Evolutionary conservation across 2,113 vertebrate genomes (phyloP), one percentile per base, ranked within the genome.

Genomic region (Corapipo altera): DNA sequence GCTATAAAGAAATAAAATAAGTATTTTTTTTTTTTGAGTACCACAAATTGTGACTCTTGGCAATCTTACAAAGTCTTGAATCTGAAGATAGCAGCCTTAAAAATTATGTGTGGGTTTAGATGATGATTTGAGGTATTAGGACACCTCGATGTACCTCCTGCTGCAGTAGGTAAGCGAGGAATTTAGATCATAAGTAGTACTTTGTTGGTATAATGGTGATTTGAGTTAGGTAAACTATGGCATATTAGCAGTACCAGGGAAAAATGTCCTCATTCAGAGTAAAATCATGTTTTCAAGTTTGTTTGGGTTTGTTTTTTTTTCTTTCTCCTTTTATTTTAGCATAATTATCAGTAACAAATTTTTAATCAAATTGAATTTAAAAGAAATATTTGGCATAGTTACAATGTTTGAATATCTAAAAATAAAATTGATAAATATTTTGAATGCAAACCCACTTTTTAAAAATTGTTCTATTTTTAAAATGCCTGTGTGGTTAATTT

Each of bases 291-390:
- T 61, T 84, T 61, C 69, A 52, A 6, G 3, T n/a, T 55, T 67
- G 8, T 62, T 39, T 64, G 11, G 7, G 3, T 32, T 61, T n/a
- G 1, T 26, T 39, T 41, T 35, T 52, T 5, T 19, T 17, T 4
- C 0, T 21, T 20, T 41, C 30, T 27, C 4, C 6, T 18, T 24
- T 43, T 64, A 3, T 69, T 43, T 16, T 7, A 3, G 1, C 4
- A 7, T 24, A 37, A 37, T 15, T 1, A 51, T 65, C 12, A 57
- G 33, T 28, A 84, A 43, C 49, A 35, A n/a, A 18, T 21, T 85
- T 0, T 30, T 35, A 35, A 44, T 30, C 26, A 39, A 41, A 54
- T 7, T 32, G 0, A 72, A 33, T 66, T 35, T 18, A 52, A 57
- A 32, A 4, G 2, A 4, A 78, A 54, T 52, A 52, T 66, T 65